Base-by-base conservation (phyloP, 2,113 vertebrate genomes). In the Anhinga anhinga region DNA sequence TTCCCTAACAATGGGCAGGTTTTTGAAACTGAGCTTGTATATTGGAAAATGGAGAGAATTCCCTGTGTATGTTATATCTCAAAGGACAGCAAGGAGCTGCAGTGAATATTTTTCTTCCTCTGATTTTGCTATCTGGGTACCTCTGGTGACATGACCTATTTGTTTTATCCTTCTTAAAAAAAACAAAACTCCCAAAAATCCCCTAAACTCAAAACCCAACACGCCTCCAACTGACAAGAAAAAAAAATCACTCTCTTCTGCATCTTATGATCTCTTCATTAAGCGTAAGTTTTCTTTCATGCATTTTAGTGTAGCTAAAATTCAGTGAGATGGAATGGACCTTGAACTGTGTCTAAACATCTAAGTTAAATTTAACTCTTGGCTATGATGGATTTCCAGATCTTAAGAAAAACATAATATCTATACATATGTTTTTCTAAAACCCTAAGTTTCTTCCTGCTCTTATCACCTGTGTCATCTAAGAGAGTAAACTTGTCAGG, bases 21-120 rank as follows among this genome's bases (percentile, higher is more conserved):
- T 69, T 95, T 66, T 79, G 69, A 87, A 93, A 93, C 22, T 16
- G 32, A 63, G 29, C 44, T 72, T 69, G 8, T 27, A 7, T 32
- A 18, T 10, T 67, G 66, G 38, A 94, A 83, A 96, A 67, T 13
- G 4, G 56, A 96, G 55, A 90, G 45, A 72, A 66, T 90, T 86
- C 42, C 42, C 30, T 72, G n/a, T 40, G 27, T 67, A 45, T 78
- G 36, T 45, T 92, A 89, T 69, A 67, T 76, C 56, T 89, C 44
- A 82, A 86, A 95, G 65, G 44, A 81, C 32, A 61, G 69, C 58
- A 84, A 61, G 30, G 49, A 87, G 34, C 11, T 45, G 30, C 44
- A 67, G 36, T 56, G 52, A 83, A 81, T 86, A 67, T 78, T 94
- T 97, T 89, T 83, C 15, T 70, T 83, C 42, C 58, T 83, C 53